Evolutionary conservation across 2,888 invertebrate species (phyloP), one percentile per base, ranked within the genome.

Genomic region (Tenthredo livida): DNA sequence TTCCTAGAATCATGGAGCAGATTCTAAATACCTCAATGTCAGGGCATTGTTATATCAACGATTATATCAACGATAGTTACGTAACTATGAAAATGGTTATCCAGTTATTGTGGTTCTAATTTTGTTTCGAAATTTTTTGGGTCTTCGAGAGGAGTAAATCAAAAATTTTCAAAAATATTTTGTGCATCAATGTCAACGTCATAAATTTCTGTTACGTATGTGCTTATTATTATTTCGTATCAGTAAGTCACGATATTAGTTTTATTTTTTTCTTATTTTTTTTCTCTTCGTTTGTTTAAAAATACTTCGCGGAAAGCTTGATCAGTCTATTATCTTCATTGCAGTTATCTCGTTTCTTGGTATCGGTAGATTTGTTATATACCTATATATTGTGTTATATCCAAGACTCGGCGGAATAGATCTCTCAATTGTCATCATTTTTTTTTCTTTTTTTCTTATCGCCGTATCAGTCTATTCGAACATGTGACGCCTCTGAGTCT

Each of bases 341-440:
- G 37, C 37, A 7, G 25, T 75, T 75, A 75, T 75, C 47, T 4
- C 47, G 47, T 2, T 75, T 75, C 75, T 5, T 47, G 75, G 75
- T 75, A 75, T 47, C 43, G 29, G 6, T 54, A n/a, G n/a, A 54
- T 54, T 54, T 54, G n/a, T 54, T 54, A n/a, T 54, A n/a, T 54
- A n/a, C 7, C 17, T n/a, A n/a, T n/a, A n/a, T 4, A 33, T 33
- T 54, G 3, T 37, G 7, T 37, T 54, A n/a, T 54, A 47, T 12
- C 12, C 21, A 21, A 43, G 10, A 33, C 29, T 43, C 43, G 9
- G 0, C 1, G 10, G 17, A 12, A 15, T 6, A 29, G 75, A 75
- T 75, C 75, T 75, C 25, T 75, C 70, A 47, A 75, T 50, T 75
- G 21, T 50, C 29, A 47, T 50, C 15, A 47, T 15, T 47, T 15